These are phyloP conservation scores for Meleagris gallopavo DNA, from an alignment of 2,113 vertebrate genomes.

Conservation along the genomic window DNA sequence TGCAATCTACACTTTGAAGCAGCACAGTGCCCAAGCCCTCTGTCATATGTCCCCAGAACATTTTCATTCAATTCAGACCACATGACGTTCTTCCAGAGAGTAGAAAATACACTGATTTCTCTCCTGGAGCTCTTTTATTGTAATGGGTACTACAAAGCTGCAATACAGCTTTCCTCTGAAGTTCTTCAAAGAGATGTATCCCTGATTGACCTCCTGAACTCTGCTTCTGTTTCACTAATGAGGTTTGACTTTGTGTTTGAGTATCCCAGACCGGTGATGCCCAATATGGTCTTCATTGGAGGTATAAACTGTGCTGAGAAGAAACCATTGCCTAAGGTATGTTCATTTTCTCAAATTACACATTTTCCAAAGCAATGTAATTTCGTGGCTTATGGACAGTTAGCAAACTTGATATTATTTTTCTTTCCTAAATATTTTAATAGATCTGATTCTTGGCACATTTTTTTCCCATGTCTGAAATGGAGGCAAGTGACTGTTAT, in stretches of 20 bases:
- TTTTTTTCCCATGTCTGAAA: neutral
- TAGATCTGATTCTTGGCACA: no score
- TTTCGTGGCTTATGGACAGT: neutral
- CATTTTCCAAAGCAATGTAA: neutral
- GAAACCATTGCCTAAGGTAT: neutral
- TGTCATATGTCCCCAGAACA: slow-evolving; percentile 44
- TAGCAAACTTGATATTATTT: no score
- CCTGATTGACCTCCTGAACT: slow-evolving; percentile 70
- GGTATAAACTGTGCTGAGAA: slow-evolving; percentile 76
- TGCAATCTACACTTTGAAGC: slow-evolving; percentile 46
- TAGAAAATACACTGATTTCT: slow-evolving; percentile 78
- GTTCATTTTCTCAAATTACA: neutral
- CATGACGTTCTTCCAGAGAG: slow-evolving; percentile 84
- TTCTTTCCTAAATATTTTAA: no score
- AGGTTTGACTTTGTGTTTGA: slow-evolving; percentile 86
- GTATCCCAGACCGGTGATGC: slow-evolving; percentile 85
- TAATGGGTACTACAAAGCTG: slow-evolving; percentile 52
- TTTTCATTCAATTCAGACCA: slow-evolving; percentile 45
- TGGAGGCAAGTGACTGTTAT: no score
- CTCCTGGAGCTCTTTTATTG: slow-evolving; percentile 78
- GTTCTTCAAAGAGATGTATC: slow-evolving; percentile 80
- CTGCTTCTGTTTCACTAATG: slow-evolving; percentile 81
- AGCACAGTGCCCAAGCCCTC: slow-evolving; percentile 1
- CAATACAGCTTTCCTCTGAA: slow-evolving; percentile 67
- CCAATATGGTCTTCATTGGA: slow-evolving; percentile 86